Evolutionary conservation across 2,888 invertebrate genomes (phyloP), one percentile per base, ranked within the genome.

Genomic region (Drosophila nr. medialis): DNA sequence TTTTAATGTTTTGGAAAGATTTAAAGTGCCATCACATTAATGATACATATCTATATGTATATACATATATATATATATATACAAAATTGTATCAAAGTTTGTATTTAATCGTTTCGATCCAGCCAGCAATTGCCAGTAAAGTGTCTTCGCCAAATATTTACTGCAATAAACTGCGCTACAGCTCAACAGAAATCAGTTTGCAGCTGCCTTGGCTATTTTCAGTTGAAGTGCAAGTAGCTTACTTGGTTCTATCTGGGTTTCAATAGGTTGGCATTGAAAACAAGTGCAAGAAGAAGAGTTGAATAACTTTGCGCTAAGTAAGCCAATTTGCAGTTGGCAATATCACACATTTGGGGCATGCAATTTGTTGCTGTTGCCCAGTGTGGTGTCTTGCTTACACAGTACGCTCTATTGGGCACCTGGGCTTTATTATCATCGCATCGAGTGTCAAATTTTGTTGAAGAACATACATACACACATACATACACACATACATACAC

Each of bases 271-370:
- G 62, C 80, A 70, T 65, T 73, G 74, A 64, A 63, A 21, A 13
- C 8, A 34, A 24, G 38, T 2, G 32, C 6, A 29, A 40, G 40
- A 42, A 42, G 42, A 13, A 42, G 21, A 27, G 18, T 49, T 10
- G 18, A 15, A 32, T 24, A 36, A 50, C 21, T 51, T 70, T 70
- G 74, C 64, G 78, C 73, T 32, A 64, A 64, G 27, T 76, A 76
- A 76, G 76, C 73, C 69, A 77, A 72, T 63, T 66, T 65, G 64
- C 72, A 76, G 77, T 72, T 76, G 73, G 32, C 40, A 59, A 34
- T 76, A 62, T 76, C 78, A 77, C 77, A 77, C 77, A 78, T 77
- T 78, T 78, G 77, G 77, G 77, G 71, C 77, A 77, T 75, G 77
- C 63, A 77, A 72, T 72, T 64, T 56, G 70, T 49, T 73, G 73